Base-by-base conservation (phyloP, 2,888 invertebrate species). In the Nebria salina region DNA sequence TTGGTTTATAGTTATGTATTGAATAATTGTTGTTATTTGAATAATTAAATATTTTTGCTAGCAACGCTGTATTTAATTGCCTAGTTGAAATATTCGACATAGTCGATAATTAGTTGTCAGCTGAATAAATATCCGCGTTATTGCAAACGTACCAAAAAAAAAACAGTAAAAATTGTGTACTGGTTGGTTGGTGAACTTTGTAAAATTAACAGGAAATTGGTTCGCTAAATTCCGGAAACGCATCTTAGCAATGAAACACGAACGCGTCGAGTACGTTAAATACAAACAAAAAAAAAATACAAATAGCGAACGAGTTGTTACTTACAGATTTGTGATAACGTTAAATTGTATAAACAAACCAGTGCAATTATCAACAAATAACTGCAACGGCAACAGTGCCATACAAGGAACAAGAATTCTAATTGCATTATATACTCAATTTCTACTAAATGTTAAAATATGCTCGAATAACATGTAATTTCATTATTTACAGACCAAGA, bases 311-410 rank as follows among this genome's bases (percentile, higher is more conserved):
- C 68, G 68, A 25, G 8, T 7, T 68, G 54, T 15, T 25, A 66
- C 9, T 66, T 66, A 25, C 66, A 66, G 66, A 66, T 66, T 7
- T 26, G 25, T 72, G 77, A 77, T 77, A 77, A 77, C 70, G 70
- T 70, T 15, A 43, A 77, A 77, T 77, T 77, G 64, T 77, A 77
- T 77, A 77, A 77, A 77, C 77, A 77, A 77, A 77, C 54, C 54
- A 54, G 7, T 54, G 54, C 13, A 54, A 8, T 54, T 54, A 54
- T 54, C 54, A 54, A 68, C 68, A 25, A 68, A 68, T 15, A 25
- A 25, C 25, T 68, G 68, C n/a, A 68, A 15, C 6, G 15, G 54
- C 54, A 54, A 54, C 43, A 9, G 43, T 43, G 43, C 43, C 43
- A 43, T 43, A 9, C 43, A 43, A 43, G 7, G 6, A 43, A 43